Base-by-base conservation (phyloP, 2,797 vertebrate species). In the Hybognathus amarus region DNA sequence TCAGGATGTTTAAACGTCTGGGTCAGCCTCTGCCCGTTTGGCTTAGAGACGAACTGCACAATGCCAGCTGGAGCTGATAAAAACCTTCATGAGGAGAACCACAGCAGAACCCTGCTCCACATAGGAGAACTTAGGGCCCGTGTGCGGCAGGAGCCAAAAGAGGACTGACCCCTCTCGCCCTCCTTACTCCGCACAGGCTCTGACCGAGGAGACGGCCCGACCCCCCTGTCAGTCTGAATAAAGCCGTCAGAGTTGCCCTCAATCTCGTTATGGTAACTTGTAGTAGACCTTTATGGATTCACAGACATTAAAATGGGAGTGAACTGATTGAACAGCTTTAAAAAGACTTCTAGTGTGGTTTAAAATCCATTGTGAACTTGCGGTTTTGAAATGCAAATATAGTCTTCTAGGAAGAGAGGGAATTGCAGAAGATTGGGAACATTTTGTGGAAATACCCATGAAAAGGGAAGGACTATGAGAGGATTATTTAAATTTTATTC, bases 1-100 rank as follows among this genome's bases (percentile, higher is more conserved):
- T 95, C 42, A 95, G 96, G 88, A 90, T 96, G 89, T 89, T 97
- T 90, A 97, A 93, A 89, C 94, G 94, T 84, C 91, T 97, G 69
- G 95, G 95, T 40, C 96, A 96, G 82, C 92, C 95, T 30, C 89
- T 96, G 87, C 96, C 96, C 74, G 91, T 91, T 3, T 97, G 96
- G 96, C 95, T 97, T 82, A 91, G 91, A 76, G 96, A 96, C 83
- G 96, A 96, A 89, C 93, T 96, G 77, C 96, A 96, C 82, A 95
- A 94, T 88, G 93, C 94, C 84, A 95, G 92, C 92, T 93, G 94
- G 93, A 95, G 95, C 91, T 97, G 95, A 96, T 87, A 33, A 85
- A 15, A 75, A 54, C 13, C 42, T 22, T 9, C 9, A 42, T 15
- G 27, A 85, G 11, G 30, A 64, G 36, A 84, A 67, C 47, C 79